Percentiles rank a stretch among this genome's conserved stretches.
These are phyloP conservation scores for Lichenostomus cassidix DNA, from an alignment of 2,113 vertebrate genomes.

Conservation along the genomic window DNA sequence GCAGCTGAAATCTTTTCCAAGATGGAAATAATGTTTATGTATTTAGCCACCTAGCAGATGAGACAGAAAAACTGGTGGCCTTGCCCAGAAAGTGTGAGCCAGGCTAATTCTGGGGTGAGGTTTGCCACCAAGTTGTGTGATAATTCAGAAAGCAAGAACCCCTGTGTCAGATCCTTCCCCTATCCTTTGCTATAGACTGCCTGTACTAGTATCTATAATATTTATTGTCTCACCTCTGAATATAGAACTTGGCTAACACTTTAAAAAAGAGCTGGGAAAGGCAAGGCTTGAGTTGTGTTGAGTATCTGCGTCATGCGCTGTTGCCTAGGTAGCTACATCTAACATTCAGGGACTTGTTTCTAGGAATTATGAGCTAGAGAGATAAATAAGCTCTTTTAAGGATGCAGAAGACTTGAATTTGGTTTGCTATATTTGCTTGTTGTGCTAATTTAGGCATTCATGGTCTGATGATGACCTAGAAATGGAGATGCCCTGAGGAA, in stretches of 20 bases:
- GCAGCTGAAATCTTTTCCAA: conserved; percentile 1
- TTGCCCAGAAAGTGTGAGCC: background rate
- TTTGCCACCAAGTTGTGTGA: background rate
- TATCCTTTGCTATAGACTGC: background rate
- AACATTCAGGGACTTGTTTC: conserved; percentile 1
- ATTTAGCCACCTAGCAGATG: background rate
- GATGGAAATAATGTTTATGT: background rate
- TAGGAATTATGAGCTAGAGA: background rate
- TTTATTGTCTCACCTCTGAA: background rate
- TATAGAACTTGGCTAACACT: background rate
- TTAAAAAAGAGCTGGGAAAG: background rate
- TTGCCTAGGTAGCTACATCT: conserved; percentile 39
- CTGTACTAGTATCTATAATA: background rate
- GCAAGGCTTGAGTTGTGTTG: background rate
- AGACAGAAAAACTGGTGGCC: background rate
- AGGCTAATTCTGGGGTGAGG: background rate
- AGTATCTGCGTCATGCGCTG: background rate
- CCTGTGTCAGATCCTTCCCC: background rate
- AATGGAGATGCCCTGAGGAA: background rate
- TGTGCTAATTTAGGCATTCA: background rate
- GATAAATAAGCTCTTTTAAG: background rate
- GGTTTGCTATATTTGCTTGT: background rate
- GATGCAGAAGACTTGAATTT: background rate
- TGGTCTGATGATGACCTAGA: background rate
- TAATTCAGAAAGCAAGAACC: background rate